A percentile compares a stretch with the other conserved stretches of the same genome.
Conservation (phyloP, 2,113 vertebrate species). For the Electrona antarctica region DNA sequence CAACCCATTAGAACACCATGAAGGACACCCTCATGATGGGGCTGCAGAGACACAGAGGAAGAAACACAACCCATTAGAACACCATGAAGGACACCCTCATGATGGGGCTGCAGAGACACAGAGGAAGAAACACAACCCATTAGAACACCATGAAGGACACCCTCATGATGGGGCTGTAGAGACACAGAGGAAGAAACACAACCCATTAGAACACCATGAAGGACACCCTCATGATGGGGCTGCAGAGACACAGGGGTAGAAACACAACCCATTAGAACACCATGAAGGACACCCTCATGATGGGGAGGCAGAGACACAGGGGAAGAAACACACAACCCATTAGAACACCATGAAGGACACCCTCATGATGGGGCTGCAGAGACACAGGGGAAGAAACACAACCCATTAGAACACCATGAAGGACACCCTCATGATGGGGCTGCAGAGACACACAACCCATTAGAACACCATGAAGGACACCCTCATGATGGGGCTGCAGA, state of each 20-base stretch:
- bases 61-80: slow-evolving; percentile 83
- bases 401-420: slow-evolving; percentile 98
- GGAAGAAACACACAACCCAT: slow-evolving; percentile 48
- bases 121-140: slow-evolving; percentile 45
- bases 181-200: slow-evolving; percentile 46
- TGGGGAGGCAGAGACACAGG: slow-evolving; percentile 80
- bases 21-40: slow-evolving; percentile 92
- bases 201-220: slow-evolving; percentile 98
- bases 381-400: slow-evolving; percentile 46
- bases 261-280: slow-evolving; percentile 89
- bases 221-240: slow-evolving; percentile 91
- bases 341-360: slow-evolving; percentile 96
- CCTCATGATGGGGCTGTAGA: slow-evolving; percentile 88
- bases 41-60: slow-evolving; percentile 74
- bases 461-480: slow-evolving; percentile 96
- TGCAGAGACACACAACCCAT: slow-evolving; percentile 70
- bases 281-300: slow-evolving; percentile 92
- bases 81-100: slow-evolving; percentile 95
- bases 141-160: slow-evolving; percentile 96
- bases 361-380: slow-evolving; percentile 88
- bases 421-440: slow-evolving; percentile 91
- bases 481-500: slow-evolving; percentile 88
- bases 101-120: slow-evolving; percentile 81
- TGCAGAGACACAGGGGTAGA: slow-evolving; percentile 68
- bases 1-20: slow-evolving; percentile 96